Percentiles rank a stretch among this genome's conserved stretches.
Evolutionary conservation across 2,113 vertebrate species (phyloP).

Genomic region (Oncorhynchus mykiss): DNA sequence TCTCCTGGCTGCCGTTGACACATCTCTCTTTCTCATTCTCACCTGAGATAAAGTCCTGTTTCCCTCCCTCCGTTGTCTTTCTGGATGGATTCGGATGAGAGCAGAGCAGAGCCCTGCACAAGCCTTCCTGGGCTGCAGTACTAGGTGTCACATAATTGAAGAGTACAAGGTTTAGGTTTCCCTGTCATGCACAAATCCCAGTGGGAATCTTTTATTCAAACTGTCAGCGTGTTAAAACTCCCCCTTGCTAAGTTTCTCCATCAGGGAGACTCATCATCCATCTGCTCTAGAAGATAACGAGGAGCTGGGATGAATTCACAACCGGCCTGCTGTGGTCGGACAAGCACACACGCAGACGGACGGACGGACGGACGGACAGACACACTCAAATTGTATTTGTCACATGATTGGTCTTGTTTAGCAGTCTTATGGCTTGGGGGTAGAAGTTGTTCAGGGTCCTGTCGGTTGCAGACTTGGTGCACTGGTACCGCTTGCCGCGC

Average conservation of each 20-base stretch:
- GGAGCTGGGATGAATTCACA: constrained; percentile 37
- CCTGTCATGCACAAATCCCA: constrained; percentile 32
- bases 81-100: constrained; percentile 30
- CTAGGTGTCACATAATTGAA: constrained; percentile 55
- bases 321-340: background rate
- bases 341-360: background rate
- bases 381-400: background rate
- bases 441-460: too few species aligned
- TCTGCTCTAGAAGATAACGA: constrained; percentile 15
- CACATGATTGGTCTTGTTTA: too few species aligned
- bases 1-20: too few species aligned
- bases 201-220: constrained; percentile 54
- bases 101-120: background rate
- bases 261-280: constrained; percentile 39
- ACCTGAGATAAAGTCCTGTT: constrained; percentile 40
- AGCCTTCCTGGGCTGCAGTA: constrained; percentile 6
- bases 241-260: constrained; percentile 28
- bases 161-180: constrained; percentile 35
- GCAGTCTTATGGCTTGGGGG: too few species aligned
- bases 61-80: constrained; percentile 12
- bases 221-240: constrained; percentile 27
- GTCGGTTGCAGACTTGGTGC: too few species aligned
- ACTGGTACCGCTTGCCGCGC: too few species aligned
- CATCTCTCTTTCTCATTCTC: constrained; percentile 27
- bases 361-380: background rate